These are phyloP conservation scores for Eledona agricola DNA, from an alignment of 2,888 invertebrate species.

Conservation along the genomic window DNA sequence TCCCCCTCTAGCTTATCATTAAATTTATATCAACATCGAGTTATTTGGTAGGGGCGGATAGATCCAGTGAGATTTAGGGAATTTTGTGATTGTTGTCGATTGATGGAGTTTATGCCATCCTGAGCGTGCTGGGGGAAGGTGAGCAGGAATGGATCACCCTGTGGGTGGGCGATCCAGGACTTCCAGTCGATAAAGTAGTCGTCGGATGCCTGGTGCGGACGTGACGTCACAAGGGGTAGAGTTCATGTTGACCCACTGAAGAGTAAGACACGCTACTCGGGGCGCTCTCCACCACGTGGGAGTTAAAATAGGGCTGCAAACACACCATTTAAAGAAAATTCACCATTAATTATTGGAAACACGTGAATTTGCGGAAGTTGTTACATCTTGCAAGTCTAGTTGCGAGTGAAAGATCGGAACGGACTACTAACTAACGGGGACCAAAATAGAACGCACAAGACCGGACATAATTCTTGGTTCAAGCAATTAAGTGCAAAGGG, in stretches of 20 bases:
- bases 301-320: slow-evolving; percentile 63
- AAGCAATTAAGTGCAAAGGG: no score
- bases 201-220: slow-evolving; percentile 61
- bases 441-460: slow-evolving; percentile 15
- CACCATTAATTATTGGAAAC: neutral
- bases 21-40: slow-evolving; percentile 18
- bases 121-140: slow-evolving; percentile 56
- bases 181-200: slow-evolving; percentile 42
- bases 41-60: slow-evolving; percentile 10
- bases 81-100: slow-evolving; percentile 17
- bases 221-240: slow-evolving; percentile 75
- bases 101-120: slow-evolving; percentile 50
- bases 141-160: slow-evolving; percentile 56
- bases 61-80: slow-evolving; percentile 27
- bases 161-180: slow-evolving; percentile 52
- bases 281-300: slow-evolving; percentile 56
- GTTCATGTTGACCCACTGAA: slow-evolving; percentile 72
- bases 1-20: slow-evolving; percentile 32
- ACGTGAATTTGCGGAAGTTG: no score
- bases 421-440: slow-evolving; percentile 26
- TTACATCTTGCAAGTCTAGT: slow-evolving; percentile 17
- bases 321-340: slow-evolving; percentile 14
- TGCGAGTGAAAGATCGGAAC: slow-evolving; percentile 13
- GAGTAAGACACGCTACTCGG: slow-evolving; percentile 66
- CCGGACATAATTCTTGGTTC: slow-evolving; percentile 3